phyloP scores from a whole-genome alignment of 2,797 vertebrate genomes.

The Anguilla pacifica region DNA sequence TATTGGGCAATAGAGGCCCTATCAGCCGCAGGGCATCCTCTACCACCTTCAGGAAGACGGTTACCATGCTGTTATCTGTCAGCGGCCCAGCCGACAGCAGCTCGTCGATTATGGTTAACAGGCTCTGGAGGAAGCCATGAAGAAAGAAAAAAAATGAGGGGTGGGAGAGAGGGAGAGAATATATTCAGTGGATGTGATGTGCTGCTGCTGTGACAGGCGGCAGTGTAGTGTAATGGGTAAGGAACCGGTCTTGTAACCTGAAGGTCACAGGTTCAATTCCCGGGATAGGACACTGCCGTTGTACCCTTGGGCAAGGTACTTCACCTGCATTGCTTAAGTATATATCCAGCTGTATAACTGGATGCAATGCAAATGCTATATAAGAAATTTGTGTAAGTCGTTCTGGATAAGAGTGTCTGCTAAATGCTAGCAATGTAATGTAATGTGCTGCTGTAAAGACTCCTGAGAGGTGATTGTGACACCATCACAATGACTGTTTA shows the following conservation, averaged over 20 bases:
- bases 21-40: constrained; percentile 58
- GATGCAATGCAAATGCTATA: too few relatives aligned
- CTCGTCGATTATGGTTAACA: constrained; percentile 55
- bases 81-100: constrained; percentile 47
- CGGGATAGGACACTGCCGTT: too few relatives aligned
- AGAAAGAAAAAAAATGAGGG: constrained; percentile 23
- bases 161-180: not conserved
- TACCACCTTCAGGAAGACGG: constrained; percentile 55
- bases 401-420: too few relatives aligned
- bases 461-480: not conserved
- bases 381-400: too few relatives aligned
- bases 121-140: constrained; percentile 43
- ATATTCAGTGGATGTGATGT: not conserved
- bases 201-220: too few relatives aligned
- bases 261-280: too few relatives aligned
- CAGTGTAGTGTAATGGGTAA: too few relatives aligned
- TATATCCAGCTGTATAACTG: too few relatives aligned
- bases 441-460: not conserved
- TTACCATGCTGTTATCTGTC: constrained; percentile 52
- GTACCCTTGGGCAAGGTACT: too few relatives aligned
- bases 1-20: constrained; percentile 39
- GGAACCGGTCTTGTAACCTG: too few relatives aligned
- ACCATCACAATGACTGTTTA: not conserved
- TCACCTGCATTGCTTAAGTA: too few relatives aligned
- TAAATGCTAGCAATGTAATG: too few relatives aligned